Percentiles rank a stretch among this genome's conserved stretches.
phyloP scores from a whole-genome alignment of 1,140 invertebrate species.

The Panagrolaimus sp. region DNA sequence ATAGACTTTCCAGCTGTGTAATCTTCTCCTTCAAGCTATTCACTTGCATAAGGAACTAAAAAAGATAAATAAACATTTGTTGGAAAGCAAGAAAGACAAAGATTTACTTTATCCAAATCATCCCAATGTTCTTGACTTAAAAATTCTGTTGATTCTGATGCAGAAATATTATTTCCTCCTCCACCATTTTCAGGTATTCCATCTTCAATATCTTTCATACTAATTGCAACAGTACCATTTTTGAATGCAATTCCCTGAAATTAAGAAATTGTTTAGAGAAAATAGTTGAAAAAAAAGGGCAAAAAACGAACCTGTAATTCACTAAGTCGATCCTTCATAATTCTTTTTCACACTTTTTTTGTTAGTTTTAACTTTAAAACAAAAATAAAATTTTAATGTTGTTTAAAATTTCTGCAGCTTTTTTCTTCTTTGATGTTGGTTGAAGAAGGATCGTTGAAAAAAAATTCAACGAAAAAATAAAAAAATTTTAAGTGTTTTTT shows the following conservation, averaged over 20 bases:
- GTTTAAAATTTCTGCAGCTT: no score
- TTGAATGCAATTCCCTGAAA: constrained; percentile 3
- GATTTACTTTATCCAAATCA: constrained; percentile 19
- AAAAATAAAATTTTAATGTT: no score
- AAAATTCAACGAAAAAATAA: no score
- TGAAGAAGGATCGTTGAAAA: no score
- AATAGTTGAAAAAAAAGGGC: neutral
- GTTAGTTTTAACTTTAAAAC: no score
- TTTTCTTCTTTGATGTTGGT: no score
- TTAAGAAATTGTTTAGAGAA: neutral
- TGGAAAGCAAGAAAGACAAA: no score
- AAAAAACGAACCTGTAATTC: constrained; percentile 19
- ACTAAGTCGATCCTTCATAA: constrained; percentile 16
- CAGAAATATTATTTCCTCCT: neutral
- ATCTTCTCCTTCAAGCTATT: no score
- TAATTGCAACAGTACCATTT: neutral
- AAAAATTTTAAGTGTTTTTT: no score
- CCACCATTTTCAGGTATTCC: neutral
- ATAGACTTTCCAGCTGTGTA: no score
- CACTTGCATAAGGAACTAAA: no score
- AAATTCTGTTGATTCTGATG: constrained; percentile 1
- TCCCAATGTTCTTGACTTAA: constrained; percentile 28
- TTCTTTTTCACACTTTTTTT: neutral
- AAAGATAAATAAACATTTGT: no score
- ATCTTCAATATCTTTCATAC: neutral